These are phyloP conservation scores for Brachionus koreanus DNA, from an alignment of 1,140 invertebrate species.

Conservation along the genomic window DNA sequence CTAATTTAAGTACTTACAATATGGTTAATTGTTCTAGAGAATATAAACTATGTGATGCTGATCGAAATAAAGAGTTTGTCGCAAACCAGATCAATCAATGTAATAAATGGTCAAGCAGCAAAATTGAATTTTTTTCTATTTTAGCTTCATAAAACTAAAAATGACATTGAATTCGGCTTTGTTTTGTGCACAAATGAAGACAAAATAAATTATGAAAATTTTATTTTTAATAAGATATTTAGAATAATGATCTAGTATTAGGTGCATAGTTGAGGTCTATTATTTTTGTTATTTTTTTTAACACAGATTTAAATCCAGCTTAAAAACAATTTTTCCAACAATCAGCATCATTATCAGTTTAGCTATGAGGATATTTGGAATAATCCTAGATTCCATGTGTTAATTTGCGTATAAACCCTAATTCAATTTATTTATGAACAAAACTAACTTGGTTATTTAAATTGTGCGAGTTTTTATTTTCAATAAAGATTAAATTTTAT, in stretches of 20 bases:
- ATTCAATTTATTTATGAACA: neutral
- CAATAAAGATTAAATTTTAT: neutral
- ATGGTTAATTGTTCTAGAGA: too few relatives aligned
- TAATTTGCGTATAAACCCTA: neutral
- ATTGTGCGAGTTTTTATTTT: neutral
- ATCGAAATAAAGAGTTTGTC: neutral
- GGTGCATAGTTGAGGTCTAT: neutral
- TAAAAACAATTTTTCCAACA: neutral
- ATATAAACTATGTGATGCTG: neutral
- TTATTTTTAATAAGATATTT: neutral
- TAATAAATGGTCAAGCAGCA: neutral
- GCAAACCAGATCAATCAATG: neutral
- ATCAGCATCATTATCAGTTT: neutral
- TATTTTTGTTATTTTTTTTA: neutral
- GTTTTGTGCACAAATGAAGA: neutral
- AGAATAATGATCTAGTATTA: neutral
- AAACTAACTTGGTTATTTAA: neutral
- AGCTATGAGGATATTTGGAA: neutral
- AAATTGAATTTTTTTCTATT: neutral
- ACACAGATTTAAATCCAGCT: neutral
- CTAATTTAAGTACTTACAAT: too few relatives aligned
- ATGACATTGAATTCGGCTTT: neutral
- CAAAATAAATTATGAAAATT: conserved; percentile 11
- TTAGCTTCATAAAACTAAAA: neutral
- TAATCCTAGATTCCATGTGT: neutral